Evolutionary conservation across 2,113 vertebrate genomes (phyloP).

Genomic region (Leptobrachium ailaonicum): DNA sequence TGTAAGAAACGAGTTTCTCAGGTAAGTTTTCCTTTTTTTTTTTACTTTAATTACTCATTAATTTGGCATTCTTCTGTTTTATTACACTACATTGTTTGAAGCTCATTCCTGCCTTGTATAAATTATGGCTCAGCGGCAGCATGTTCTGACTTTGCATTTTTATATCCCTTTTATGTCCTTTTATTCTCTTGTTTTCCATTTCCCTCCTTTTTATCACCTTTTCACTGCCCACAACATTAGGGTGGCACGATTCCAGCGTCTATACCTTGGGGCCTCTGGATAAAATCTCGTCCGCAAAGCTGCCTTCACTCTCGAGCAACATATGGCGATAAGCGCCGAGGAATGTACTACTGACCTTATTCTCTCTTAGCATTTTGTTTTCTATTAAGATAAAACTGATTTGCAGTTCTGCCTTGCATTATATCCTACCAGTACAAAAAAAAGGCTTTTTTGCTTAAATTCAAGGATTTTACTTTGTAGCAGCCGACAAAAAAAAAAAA

Average conservation of each 20-base stretch:
- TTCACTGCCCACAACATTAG: slow-evolving; percentile 37
- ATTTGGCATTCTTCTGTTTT: slow-evolving; percentile 61
- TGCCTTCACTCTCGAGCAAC: neutral
- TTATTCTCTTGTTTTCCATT: slow-evolving; percentile 37
- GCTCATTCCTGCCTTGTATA: slow-evolving; percentile 55
- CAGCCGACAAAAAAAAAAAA: neutral
- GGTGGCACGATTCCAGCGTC: slow-evolving; percentile 18
- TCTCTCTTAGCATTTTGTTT: neutral
- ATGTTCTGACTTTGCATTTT: slow-evolving; percentile 44
- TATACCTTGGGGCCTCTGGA: neutral
- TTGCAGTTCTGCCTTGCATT: slow-evolving; percentile 1
- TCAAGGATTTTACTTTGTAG: neutral
- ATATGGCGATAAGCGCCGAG: neutral
- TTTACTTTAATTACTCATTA: slow-evolving; percentile 61
- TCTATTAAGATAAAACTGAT: slow-evolving; percentile 11
- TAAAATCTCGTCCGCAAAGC: neutral
- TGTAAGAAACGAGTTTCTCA: slow-evolving; percentile 48
- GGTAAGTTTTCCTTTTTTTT: slow-evolving; percentile 52
- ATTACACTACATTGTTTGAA: slow-evolving; percentile 57
- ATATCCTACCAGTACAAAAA: neutral
- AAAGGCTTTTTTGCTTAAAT: neutral
- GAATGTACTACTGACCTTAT: slow-evolving; percentile 8
- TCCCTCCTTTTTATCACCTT: slow-evolving; percentile 3
- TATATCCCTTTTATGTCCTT: slow-evolving; percentile 44
- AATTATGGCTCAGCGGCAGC: slow-evolving; percentile 47